Evolutionary conservation across 2,113 vertebrate species (phyloP).

Genomic region (Setophaga kirtlandii): DNA sequence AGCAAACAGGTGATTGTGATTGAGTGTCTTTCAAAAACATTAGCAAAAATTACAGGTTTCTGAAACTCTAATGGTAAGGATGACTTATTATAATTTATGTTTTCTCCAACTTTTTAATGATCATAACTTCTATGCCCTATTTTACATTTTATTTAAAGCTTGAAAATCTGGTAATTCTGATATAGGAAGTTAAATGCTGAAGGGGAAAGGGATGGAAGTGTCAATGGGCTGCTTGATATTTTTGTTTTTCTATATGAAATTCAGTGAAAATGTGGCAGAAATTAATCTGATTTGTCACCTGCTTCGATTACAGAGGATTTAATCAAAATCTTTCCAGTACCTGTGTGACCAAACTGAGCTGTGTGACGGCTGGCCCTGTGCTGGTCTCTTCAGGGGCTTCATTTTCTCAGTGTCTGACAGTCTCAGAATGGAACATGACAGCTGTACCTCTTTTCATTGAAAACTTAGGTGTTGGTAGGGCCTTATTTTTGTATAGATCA

Average conservation of each 20-base stretch:
- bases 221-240: neutral
- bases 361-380: neutral
- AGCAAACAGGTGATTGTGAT: slow-evolving; percentile 12
- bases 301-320: neutral
- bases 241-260: neutral
- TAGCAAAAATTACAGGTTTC: slow-evolving; percentile 50
- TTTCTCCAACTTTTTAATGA: slow-evolving; percentile 30
- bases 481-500: neutral
- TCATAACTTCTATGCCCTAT: neutral
- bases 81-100: slow-evolving; percentile 16
- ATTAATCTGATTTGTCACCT: neutral
- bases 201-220: neutral
- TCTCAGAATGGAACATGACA: neutral
- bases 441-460: neutral
- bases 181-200: neutral
- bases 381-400: neutral
- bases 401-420: neutral
- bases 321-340: neutral
- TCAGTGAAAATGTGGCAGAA: neutral
- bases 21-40: slow-evolving; percentile 18
- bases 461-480: neutral
- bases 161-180: neutral
- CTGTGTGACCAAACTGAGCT: neutral
- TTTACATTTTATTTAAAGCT: neutral
- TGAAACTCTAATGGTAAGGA: neutral